phyloP scores from a whole-genome alignment of 2,888 invertebrate species.

The Rhabditoides inermis region DNA sequence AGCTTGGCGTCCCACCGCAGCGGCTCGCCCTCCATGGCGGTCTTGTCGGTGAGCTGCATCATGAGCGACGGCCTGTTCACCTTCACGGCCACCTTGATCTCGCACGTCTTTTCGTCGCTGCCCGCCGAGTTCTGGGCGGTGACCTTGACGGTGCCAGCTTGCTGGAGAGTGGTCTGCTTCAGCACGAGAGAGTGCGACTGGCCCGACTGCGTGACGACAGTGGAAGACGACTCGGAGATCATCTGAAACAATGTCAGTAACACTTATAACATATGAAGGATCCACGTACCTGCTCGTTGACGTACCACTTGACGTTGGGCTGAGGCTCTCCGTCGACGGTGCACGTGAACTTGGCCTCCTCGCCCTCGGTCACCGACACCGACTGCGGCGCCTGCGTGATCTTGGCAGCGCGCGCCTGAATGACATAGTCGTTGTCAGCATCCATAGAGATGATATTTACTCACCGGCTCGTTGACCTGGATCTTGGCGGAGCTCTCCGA shows the following conservation, averaged over 20 bases:
- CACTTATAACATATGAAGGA: neutral
- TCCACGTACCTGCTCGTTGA: slow-evolving; percentile 36
- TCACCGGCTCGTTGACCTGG: slow-evolving; percentile 17
- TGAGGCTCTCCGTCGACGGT: slow-evolving; percentile 36
- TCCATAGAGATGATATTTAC: no score
- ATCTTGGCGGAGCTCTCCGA: slow-evolving; percentile 24
- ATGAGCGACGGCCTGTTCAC: slow-evolving; percentile 73
- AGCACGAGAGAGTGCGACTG: slow-evolving; percentile 27
- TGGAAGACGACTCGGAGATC: slow-evolving; percentile 16
- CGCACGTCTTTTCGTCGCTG: slow-evolving; percentile 30
- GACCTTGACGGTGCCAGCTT: slow-evolving; percentile 32
- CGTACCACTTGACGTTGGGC: slow-evolving; percentile 51
- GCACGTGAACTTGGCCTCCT: slow-evolving; percentile 21
- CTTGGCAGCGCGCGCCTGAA: slow-evolving; percentile 21
- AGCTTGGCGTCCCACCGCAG: slow-evolving; percentile 25
- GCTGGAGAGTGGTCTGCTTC: slow-evolving; percentile 18
- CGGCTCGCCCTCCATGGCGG: slow-evolving; percentile 70
- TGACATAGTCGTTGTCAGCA: no score
- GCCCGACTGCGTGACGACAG: slow-evolving; percentile 16
- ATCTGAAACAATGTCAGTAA: neutral
- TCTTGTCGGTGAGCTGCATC: slow-evolving; percentile 72
- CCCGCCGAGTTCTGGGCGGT: slow-evolving; percentile 41
- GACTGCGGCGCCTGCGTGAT: slow-evolving; percentile 27
- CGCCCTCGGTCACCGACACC: slow-evolving; percentile 29
- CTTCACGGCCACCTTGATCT: slow-evolving; percentile 37